Base-by-base conservation (phyloP, 1,140 invertebrate genomes). In the Prorops nasuta region DNA sequence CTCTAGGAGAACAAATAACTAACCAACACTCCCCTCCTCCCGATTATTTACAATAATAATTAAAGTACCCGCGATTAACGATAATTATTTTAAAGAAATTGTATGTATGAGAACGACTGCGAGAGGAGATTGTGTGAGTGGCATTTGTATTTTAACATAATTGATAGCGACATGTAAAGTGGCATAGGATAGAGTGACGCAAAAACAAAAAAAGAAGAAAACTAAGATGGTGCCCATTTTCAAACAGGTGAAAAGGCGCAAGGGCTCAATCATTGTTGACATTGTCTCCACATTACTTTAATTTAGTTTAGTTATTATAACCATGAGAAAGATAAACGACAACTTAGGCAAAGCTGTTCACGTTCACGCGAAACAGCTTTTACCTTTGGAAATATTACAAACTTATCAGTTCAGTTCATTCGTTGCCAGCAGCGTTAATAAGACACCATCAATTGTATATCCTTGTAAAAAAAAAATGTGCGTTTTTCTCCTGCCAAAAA, bases 91-190 rank as follows among this genome's bases (percentile, higher is more conserved):
- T 72, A 74, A 74, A 58, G 56, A 63, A 72, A 71, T 64, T 73
- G 69, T 73, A 66, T 76, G 71, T 68, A 59, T 72, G 74, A 61
- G 68, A 59, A 49, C 44, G 55, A 54, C 32, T 61, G 69, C 62
- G 68, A 66, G 66, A 69, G 64, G 57, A 69, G 64, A 66, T 64
- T 56, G 72, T 71, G 58, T 77, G 73, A 73, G 61, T 76, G 74
- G 68, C 67, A 75, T 77, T 78, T 78, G 72, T 78, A 78, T 76
- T 78, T 78, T 77, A 78, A 78, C 73, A 76, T 78, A 76, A 28
- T 74, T 75, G 71, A 77, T 77, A 76, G 72, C 69, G 68, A 71
- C 59, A 71, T 75, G 72, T 76, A 75, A 74, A 74, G 69, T 72
- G 72, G 72, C 65, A 68, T 75, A 74, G 66, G 67, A 68, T 74